Percentiles rank a stretch among this genome's conserved stretches.
Conservation (phyloP, 2,888 invertebrate genomes). For the Melanchra persicariae region DNA sequence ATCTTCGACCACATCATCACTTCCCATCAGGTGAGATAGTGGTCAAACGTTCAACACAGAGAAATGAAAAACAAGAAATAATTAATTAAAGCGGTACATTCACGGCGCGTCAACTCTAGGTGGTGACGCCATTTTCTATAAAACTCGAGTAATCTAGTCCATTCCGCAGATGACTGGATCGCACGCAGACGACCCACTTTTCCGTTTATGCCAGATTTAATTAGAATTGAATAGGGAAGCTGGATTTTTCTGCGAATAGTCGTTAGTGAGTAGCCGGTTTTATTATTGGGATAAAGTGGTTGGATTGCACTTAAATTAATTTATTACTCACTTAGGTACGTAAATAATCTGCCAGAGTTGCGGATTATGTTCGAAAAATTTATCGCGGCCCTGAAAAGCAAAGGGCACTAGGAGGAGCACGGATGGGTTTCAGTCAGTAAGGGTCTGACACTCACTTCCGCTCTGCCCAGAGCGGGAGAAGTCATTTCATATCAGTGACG, state of each 20-base stretch:
- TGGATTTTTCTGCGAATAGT: conserved; percentile 47
- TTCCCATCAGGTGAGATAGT: too few relatives aligned
- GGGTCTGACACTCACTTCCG: too few relatives aligned
- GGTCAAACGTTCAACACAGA: too few relatives aligned
- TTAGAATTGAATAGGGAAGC: conserved; percentile 63
- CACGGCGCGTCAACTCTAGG: conserved; percentile 40
- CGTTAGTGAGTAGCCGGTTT: conserved; percentile 26
- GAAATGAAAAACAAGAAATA: conserved; percentile 54
- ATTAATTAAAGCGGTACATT: conserved; percentile 59
- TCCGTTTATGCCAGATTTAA: conserved; percentile 62
- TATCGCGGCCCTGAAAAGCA: too few relatives aligned
- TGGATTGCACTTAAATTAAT: conserved; percentile 1
- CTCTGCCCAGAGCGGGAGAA: too few relatives aligned
- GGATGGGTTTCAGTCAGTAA: too few relatives aligned
- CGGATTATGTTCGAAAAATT: too few relatives aligned
- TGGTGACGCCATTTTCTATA: conserved; percentile 61
- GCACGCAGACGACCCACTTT: conserved; percentile 66
- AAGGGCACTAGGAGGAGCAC: too few relatives aligned
- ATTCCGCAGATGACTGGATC: conserved; percentile 60
- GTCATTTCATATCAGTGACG: too few relatives aligned
- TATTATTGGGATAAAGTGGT: conserved; percentile 3
- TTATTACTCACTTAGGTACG: background rate
- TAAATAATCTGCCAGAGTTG: too few relatives aligned
- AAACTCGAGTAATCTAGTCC: conserved; percentile 61
- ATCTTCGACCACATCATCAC: too few relatives aligned